A percentile compares a stretch with the other conserved stretches of the same genome.
Conservation (phyloP, 2,888 invertebrate species). For the Epinotia brunnichana region DNA sequence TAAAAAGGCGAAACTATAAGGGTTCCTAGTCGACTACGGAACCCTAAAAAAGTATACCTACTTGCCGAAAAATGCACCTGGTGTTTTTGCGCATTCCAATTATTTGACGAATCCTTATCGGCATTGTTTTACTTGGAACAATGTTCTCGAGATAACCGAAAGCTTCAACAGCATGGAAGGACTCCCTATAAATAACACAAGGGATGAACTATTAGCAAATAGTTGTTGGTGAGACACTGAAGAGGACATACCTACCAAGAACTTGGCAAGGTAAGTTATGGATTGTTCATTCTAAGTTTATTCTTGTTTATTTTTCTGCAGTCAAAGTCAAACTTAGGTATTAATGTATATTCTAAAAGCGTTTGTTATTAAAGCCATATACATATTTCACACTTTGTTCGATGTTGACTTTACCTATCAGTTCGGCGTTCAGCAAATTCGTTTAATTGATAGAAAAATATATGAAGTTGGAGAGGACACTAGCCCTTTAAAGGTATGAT, state of each 20-base stretch:
- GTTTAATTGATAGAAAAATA: neutral
- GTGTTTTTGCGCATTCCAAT: slow-evolving; percentile 60
- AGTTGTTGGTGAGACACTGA: slow-evolving; percentile 54
- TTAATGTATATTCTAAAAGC: neutral
- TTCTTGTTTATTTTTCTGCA: neutral
- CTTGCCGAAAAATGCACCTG: slow-evolving; percentile 5
- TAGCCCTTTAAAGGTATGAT: too few species aligned
- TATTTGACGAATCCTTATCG: slow-evolving; percentile 67
- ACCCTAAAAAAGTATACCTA: neutral
- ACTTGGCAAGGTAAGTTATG: slow-evolving; percentile 55
- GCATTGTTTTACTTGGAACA: slow-evolving; percentile 66
- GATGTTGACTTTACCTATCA: too few species aligned
- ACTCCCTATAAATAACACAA: slow-evolving; percentile 64
- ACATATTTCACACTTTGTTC: too few species aligned
- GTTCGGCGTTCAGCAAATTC: neutral
- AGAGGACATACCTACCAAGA: slow-evolving; percentile 46
- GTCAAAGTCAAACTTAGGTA: neutral
- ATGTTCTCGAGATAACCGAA: slow-evolving; percentile 62
- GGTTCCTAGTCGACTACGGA: too few species aligned
- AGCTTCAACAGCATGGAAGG: slow-evolving; percentile 49
- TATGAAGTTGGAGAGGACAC: neutral
- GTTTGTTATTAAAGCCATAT: neutral
- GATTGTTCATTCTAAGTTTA: neutral
- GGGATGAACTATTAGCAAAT: slow-evolving; percentile 48
- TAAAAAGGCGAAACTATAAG: too few species aligned